Base-by-base conservation (phyloP, 2,888 invertebrate species). In the Drosophila flavopinicola region DNA sequence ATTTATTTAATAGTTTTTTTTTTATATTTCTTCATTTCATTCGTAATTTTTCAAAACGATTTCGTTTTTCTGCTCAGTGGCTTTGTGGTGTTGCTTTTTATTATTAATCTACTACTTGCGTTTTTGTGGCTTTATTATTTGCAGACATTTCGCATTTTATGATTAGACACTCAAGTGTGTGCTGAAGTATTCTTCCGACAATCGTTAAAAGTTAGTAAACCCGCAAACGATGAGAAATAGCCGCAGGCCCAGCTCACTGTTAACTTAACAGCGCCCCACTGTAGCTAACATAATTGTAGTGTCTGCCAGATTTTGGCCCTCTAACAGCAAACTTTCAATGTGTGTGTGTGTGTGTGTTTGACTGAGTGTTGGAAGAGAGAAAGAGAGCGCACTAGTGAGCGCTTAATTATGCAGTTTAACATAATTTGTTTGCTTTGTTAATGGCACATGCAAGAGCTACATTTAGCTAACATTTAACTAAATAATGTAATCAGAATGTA, bases 151-250 rank as follows among this genome's bases (percentile, higher is more conserved):
- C 68, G 75, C 72, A 52, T 66, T 78, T 79, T 74, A 85, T 70
- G 79, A 82, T 83, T 71, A 72, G 80, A 75, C 75, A 74, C 71
- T 79, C 64, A 79, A 82, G 82, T 68, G 68, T 68, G 68, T 63
- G 61, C 69, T 79, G 44, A 79, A 82, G 86, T 84, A 61, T 85
- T 85, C 84, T 83, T 76, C 68, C 80, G 80, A 68, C 79, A 83
- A 71, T 83, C 77, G 68, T 78, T 69, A 68, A 78, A 70, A 53
- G 37, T 54, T 38, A 15, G 42, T 60, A 69, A 77, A 53, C 61
- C 63, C 41, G 58, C 63, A 58, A 59, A 66, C 38, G 32, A 38
- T 33, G 53, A 30, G 47, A 56, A 47, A 39, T 23, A 33, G 53
- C 59, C 38, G 7, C 47, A 27, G 33, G 66, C 47, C n/a, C 24